Conservation (phyloP, 2,888 invertebrate genomes). For the Pterostichus niger region DNA sequence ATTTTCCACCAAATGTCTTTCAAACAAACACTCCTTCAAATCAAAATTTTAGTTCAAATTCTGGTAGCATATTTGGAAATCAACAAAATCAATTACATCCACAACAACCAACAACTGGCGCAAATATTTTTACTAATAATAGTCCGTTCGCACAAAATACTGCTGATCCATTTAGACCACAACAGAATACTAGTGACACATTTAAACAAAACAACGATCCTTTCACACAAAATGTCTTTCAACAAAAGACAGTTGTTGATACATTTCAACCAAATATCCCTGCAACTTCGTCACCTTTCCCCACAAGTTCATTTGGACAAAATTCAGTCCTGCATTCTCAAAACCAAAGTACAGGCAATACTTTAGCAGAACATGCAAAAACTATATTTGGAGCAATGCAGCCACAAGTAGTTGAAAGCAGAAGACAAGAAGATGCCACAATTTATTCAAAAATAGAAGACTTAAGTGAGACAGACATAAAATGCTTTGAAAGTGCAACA, state of each 20-base stretch:
- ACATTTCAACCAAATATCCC: slow-evolving; percentile 34
- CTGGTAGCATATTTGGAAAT: slow-evolving; percentile 11
- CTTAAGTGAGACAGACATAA: slow-evolving; percentile 81
- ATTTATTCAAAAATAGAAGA: slow-evolving; percentile 82
- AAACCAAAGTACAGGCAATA: slow-evolving; percentile 12
- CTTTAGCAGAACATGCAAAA: slow-evolving; percentile 29
- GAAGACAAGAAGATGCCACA: slow-evolving; percentile 47
- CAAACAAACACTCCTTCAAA: slow-evolving; percentile 1
- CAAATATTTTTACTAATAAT: slow-evolving; percentile 14
- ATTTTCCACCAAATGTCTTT: slow-evolving; percentile 63
- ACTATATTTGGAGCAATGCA: slow-evolving; percentile 59
- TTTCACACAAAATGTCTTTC: slow-evolving; percentile 36
- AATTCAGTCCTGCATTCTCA: slow-evolving; percentile 35
- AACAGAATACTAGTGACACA: background rate
- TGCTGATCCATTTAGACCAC: slow-evolving; percentile 1
- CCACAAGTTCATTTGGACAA: slow-evolving; percentile 47
- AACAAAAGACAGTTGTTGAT: slow-evolving; percentile 31
- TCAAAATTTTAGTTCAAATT: slow-evolving; percentile 25
- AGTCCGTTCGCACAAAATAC: slow-evolving; percentile 26
- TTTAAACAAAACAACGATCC: slow-evolving; percentile 41
- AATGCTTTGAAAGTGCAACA: slow-evolving; percentile 81
- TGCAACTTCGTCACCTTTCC: slow-evolving; percentile 10
- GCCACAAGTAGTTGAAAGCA: background rate
- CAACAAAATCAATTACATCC: slow-evolving; percentile 10
- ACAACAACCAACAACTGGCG: background rate